These are phyloP conservation scores for Caenorhabditis sulstoni DNA, from an alignment of 2,888 invertebrate genomes.

Conservation along the genomic window DNA sequence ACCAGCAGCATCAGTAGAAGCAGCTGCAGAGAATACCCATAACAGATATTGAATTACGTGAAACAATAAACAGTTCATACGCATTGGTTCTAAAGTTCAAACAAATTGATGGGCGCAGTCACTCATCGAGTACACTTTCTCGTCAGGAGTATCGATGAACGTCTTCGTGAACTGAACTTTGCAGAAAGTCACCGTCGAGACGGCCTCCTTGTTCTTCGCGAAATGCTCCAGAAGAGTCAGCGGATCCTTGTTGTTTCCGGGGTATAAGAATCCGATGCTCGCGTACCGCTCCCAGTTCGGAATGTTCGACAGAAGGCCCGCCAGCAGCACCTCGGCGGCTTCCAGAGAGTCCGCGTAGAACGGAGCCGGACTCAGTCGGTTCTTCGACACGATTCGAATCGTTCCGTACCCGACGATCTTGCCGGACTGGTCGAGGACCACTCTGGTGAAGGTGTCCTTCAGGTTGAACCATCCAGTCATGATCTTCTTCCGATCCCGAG, in stretches of 20 bases:
- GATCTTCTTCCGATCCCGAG: slow-evolving; percentile 47
- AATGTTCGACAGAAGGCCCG: slow-evolving; percentile 37
- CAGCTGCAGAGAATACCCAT: no score
- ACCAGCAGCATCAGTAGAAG: no score
- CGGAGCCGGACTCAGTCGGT: slow-evolving; percentile 50
- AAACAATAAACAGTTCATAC: not conserved
- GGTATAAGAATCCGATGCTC: slow-evolving; percentile 51
- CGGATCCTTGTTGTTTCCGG: slow-evolving; percentile 43
- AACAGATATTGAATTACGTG: no score
- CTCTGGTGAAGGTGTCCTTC: slow-evolving; percentile 53
- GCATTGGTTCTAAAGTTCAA: slow-evolving; percentile 6
- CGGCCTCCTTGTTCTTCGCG: slow-evolving; percentile 32
- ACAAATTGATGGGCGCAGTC: slow-evolving; percentile 64
- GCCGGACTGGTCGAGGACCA: not conserved
- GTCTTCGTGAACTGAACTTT: slow-evolving; percentile 60
- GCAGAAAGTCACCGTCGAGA: slow-evolving; percentile 28
- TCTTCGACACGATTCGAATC: slow-evolving; percentile 47
- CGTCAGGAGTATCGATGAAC: slow-evolving; percentile 44
- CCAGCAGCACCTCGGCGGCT: slow-evolving; percentile 45
- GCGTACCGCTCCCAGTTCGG: slow-evolving; percentile 32
- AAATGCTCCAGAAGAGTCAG: slow-evolving; percentile 35
- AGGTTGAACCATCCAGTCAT: slow-evolving; percentile 50
- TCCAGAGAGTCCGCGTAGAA: slow-evolving; percentile 58
- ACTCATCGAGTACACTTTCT: slow-evolving; percentile 50
- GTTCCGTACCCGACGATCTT: slow-evolving; percentile 58